A percentile compares a stretch with the other conserved stretches of the same genome.
These are phyloP conservation scores for Cydia splendana DNA, from an alignment of 1,140 invertebrate species.

Conservation along the genomic window DNA sequence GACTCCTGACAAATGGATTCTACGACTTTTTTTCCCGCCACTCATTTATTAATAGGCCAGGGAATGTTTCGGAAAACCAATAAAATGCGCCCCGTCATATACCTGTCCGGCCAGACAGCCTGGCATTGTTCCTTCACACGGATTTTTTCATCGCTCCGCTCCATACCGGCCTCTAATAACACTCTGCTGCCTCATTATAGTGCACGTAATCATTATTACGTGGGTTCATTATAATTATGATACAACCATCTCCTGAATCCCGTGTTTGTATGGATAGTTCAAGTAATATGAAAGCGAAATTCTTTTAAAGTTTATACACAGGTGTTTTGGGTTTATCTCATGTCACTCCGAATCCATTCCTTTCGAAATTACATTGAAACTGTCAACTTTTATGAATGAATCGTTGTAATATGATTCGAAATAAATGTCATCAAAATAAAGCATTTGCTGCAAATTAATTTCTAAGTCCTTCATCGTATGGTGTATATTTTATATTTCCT, in stretches of 20 bases:
- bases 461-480: neutral
- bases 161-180: conserved; percentile 27
- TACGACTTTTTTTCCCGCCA: conserved; percentile 70
- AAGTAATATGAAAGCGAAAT: conserved; percentile 1
- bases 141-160: conserved; percentile 42
- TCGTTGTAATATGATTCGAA: conserved; percentile 23
- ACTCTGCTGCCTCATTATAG: conserved; percentile 18
- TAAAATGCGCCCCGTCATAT: conserved; percentile 79
- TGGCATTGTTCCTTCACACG: conserved; percentile 69
- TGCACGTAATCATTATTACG: conserved; percentile 21
- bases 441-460: neutral
- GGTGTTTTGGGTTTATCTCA: conserved; percentile 18
- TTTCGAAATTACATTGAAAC: conserved; percentile 28
- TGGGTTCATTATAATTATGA: conserved; percentile 23
- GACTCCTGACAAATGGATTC: conserved; percentile 77
- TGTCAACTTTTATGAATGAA: conserved; percentile 33
- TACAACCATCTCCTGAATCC: conserved; percentile 9
- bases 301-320: neutral
- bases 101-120: conserved; percentile 76
- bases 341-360: conserved; percentile 9
- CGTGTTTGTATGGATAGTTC: neutral
- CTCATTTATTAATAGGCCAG: conserved; percentile 79
- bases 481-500: neutral
- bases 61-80: conserved; percentile 79
- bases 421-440: conserved; percentile 18